Evolutionary conservation across 2,888 invertebrate species (phyloP).

Genomic region (Syrphus vitripennis): DNA sequence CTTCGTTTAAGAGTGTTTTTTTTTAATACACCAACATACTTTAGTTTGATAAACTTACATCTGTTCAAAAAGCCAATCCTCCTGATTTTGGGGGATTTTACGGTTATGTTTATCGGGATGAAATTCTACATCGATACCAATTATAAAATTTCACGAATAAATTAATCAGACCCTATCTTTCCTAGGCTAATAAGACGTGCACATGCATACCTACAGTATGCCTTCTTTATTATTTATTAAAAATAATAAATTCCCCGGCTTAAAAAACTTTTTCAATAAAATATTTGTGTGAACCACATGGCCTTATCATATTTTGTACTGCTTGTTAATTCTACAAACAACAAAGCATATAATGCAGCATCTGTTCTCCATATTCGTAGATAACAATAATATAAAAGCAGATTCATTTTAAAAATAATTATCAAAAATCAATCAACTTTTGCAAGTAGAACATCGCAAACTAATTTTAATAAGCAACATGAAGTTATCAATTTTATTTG

Average conservation of each 20-base stretch:
- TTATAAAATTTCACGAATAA: no score
- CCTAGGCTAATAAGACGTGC: no score
- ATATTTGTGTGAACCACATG: conserved; percentile 5
- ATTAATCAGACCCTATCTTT: no score
- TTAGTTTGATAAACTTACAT: no score
- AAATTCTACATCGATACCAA: no score
- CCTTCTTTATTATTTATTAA: not conserved
- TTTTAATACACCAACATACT: no score
- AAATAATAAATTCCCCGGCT: not conserved
- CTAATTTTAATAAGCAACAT: not conserved
- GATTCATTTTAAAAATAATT: not conserved
- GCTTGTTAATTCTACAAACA: not conserved
- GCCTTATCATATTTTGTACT: not conserved
- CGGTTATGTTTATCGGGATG: no score
- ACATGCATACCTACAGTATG: not conserved
- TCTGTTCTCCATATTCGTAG: not conserved
- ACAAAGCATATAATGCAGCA: not conserved
- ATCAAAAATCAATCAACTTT: conserved; percentile 1
- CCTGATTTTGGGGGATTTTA: no score
- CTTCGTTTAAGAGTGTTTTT: no score
- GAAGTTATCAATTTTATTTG: conserved; percentile 19
- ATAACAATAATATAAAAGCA: conserved; percentile 32
- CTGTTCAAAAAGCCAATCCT: no score
- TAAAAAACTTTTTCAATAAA: not conserved
- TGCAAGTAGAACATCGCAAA: not conserved